Evolutionary conservation across 2,797 vertebrate genomes (phyloP).

Genomic region (Amniataba percoides): DNA sequence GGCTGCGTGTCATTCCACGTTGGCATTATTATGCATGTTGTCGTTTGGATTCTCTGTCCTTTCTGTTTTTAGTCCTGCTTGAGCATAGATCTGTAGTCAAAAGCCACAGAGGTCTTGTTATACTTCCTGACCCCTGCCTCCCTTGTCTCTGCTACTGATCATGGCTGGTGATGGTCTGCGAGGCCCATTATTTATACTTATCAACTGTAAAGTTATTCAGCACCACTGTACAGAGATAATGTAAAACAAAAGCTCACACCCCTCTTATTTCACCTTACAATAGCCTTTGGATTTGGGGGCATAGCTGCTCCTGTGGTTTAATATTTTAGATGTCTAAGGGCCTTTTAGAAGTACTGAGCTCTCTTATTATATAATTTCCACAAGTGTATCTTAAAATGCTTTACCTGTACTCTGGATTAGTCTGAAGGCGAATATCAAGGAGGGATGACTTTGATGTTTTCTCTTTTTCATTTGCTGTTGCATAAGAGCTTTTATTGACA

Average conservation of each 20-base stretch:
- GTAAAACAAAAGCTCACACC: not conserved
- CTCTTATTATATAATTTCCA: conserved; percentile 52
- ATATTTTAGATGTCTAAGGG: conserved; percentile 32
- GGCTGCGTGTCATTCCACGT: conserved; percentile 67
- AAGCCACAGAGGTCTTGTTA: conserved; percentile 69
- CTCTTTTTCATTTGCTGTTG: conserved; percentile 33
- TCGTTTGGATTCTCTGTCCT: conserved; percentile 71
- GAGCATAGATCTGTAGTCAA: conserved; percentile 67
- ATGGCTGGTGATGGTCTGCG: conserved; percentile 45
- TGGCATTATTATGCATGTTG: conserved; percentile 82
- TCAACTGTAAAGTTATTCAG: conserved; percentile 21
- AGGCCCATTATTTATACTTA: conserved; percentile 35
- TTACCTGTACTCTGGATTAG: conserved; percentile 19
- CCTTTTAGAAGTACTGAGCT: conserved; percentile 21
- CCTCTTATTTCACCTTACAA: conserved; percentile 4
- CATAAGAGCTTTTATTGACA: conserved; percentile 61
- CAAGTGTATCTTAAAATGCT: conserved; percentile 36
- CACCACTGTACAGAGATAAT: not conserved
- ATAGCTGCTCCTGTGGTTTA: conserved; percentile 12
- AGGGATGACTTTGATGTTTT: conserved; percentile 35
- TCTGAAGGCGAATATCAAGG: conserved; percentile 18
- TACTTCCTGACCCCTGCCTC: conserved; percentile 55
- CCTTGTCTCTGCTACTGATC: conserved; percentile 56
- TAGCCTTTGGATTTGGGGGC: conserved; percentile 10
- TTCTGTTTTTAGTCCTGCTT: conserved; percentile 78